A percentile compares a stretch with the other conserved stretches of the same genome.
Conservation (phyloP, 2,888 invertebrate species). For the Thera britannica region DNA sequence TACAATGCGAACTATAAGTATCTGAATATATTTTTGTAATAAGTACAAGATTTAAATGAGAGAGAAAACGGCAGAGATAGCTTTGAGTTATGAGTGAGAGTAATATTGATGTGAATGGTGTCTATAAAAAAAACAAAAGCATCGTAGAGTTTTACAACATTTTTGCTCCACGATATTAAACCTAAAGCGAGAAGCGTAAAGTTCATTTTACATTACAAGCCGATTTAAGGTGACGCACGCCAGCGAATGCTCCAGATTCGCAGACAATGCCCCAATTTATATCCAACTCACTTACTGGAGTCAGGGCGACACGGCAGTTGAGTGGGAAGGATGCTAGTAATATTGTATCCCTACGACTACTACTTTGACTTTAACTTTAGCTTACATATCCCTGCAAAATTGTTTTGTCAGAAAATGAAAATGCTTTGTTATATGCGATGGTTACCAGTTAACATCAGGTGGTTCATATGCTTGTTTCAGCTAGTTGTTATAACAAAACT, state of each 20-base stretch:
- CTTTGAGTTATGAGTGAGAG: not conserved
- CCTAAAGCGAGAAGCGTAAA: not conserved
- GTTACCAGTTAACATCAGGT: too few species aligned
- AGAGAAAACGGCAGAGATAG: not conserved
- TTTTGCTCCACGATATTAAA: not conserved
- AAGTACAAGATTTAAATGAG: not conserved
- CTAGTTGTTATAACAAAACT: too few species aligned
- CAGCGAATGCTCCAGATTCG: conserved; percentile 78
- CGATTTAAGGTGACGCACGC: conserved; percentile 5
- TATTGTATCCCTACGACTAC: conserved; percentile 37
- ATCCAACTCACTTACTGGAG: conserved; percentile 83
- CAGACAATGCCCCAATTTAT: conserved; percentile 85
- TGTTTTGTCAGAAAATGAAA: not conserved
- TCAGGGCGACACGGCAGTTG: conserved; percentile 67
- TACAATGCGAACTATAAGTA: too few species aligned
- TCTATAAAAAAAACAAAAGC: not conserved
- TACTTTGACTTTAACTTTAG: conserved; percentile 12
- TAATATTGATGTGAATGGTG: not conserved
- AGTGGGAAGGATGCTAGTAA: conserved; percentile 57
- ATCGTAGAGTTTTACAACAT: not conserved
- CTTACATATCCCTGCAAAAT: not conserved
- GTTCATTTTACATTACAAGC: conserved; percentile 4
- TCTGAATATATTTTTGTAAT: too few species aligned
- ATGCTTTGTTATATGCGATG: too few species aligned
- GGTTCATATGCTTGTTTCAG: too few species aligned